These are phyloP conservation scores for Xiphorhynchus erythropygius DNA, from an alignment of 2,797 vertebrate genomes.

Conservation along the genomic window DNA sequence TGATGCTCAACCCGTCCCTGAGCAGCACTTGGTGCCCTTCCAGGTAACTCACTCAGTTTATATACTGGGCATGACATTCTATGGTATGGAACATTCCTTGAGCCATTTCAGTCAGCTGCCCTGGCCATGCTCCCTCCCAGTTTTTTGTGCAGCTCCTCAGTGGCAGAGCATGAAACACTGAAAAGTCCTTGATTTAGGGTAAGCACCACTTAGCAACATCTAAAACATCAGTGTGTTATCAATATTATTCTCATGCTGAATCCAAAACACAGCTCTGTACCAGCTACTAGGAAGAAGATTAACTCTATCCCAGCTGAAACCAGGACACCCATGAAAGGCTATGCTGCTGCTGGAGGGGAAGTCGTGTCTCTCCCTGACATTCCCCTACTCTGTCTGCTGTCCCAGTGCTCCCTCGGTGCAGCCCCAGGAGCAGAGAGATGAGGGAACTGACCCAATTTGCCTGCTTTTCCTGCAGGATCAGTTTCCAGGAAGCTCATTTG, in stretches of 20 bases:
- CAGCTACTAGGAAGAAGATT: neutral
- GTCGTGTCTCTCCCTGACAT: neutral
- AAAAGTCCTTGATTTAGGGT: neutral
- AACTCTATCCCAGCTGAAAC: neutral
- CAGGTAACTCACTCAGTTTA: neutral
- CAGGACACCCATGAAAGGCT: neutral
- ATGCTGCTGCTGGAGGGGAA: neutral
- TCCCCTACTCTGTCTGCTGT: neutral
- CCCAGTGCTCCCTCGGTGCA: neutral
- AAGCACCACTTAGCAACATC: neutral
- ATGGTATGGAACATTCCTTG: neutral
- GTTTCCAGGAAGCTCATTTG: neutral
- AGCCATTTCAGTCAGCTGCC: neutral
- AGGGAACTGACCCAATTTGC: neutral
- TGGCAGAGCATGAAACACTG: neutral
- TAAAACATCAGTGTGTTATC: neutral
- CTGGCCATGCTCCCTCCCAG: neutral
- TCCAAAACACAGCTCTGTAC: neutral
- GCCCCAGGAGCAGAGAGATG: neutral
- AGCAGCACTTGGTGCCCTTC: neutral
- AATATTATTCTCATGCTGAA: neutral
- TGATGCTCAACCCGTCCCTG: rapidly evolving
- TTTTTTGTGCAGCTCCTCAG: neutral
- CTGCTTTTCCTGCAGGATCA: neutral
- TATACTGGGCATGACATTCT: neutral